These are phyloP conservation scores for Gavialis gangeticus DNA, from an alignment of 2,113 vertebrate genomes.

Conservation along the genomic window DNA sequence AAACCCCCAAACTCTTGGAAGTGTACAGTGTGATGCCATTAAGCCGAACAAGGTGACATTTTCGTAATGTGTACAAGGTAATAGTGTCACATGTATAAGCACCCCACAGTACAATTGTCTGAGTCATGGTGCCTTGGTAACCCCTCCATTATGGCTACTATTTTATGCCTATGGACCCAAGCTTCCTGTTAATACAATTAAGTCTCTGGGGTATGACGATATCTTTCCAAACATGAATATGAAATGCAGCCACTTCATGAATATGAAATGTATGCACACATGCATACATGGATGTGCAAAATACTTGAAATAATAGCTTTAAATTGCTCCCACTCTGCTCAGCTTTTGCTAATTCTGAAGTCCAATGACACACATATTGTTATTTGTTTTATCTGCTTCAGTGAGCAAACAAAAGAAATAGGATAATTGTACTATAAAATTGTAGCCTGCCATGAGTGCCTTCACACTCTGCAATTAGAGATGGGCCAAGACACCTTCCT, in stretches of 20 bases:
- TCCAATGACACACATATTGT: not conserved
- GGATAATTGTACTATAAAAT: not conserved
- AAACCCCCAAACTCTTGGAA: too few relatives aligned
- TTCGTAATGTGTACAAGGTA: too few relatives aligned
- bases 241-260: too few relatives aligned
- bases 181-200: not conserved
- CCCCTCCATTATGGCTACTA: not conserved
- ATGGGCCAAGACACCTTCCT: not conserved
- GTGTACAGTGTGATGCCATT: too few relatives aligned
- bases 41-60: too few relatives aligned
- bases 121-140: not conserved
- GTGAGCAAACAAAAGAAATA: not conserved
- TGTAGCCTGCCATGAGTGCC: not conserved
- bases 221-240: not conserved
- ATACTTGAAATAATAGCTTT: not conserved
- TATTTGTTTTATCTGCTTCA: not conserved
- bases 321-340: not conserved
- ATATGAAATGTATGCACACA: not conserved
- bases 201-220: not conserved
- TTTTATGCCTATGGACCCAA: not conserved
- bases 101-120: not conserved
- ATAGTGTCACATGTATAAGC: too few relatives aligned
- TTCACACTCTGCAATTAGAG: not conserved
- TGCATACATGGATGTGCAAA: not conserved
- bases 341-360: not conserved